Percentiles rank a stretch among this genome's conserved stretches.
phyloP scores from a whole-genome alignment of 2,113 vertebrate genomes.

The Ornithorhynchus anatinus region DNA sequence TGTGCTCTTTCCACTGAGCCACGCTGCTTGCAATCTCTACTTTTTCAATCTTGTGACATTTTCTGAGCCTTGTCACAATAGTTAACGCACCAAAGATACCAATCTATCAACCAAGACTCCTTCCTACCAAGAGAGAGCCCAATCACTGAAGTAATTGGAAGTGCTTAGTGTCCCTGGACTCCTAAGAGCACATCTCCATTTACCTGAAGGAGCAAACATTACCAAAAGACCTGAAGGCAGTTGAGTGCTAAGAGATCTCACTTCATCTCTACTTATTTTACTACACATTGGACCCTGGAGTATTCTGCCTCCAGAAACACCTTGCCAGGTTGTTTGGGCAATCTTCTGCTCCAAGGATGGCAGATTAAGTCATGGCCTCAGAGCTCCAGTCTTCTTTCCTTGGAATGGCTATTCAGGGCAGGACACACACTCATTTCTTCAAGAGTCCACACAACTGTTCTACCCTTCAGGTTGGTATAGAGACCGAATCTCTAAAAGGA shows the following conservation, averaged over 20 bases:
- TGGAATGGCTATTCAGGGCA: not conserved
- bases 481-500: too few relatives aligned
- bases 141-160: not conserved
- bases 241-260: too few relatives aligned
- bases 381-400: not conserved
- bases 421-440: not conserved
- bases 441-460: not conserved
- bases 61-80: constrained; percentile 3
- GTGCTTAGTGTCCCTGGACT: fast-evolving
- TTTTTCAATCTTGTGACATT: not conserved
- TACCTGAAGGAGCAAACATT: too few relatives aligned
- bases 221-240: too few relatives aligned
- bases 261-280: too few relatives aligned
- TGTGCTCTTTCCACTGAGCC: not conserved
- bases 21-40: constrained; percentile 3
- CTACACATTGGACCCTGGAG: too few relatives aligned
- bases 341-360: not conserved
- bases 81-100: constrained; percentile 19
- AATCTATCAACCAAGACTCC: constrained; percentile 15
- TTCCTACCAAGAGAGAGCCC: not conserved
- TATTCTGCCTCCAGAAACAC: too few relatives aligned
- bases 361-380: not conserved
- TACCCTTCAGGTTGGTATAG: too few relatives aligned
- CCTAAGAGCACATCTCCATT: too few relatives aligned
- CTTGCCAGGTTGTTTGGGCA: too few relatives aligned